Evolutionary conservation across 2,888 invertebrate genomes (phyloP), one percentile per base, ranked within the genome.

Genomic region (Sipha maydis): DNA sequence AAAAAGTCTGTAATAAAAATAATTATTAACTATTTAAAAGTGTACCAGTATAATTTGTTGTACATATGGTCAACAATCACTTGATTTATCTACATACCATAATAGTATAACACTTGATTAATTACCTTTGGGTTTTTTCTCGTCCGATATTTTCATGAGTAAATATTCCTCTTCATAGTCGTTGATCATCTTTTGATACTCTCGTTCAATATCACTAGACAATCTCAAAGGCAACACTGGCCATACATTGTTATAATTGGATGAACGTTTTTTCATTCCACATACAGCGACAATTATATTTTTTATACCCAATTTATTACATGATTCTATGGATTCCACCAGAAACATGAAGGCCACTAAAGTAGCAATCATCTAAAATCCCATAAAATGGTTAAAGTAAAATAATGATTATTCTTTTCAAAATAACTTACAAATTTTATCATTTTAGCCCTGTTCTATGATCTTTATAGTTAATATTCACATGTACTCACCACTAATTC

Each of bases 61-160:
- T 48, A 48, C 14, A 14, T 14, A 14, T 48, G 14, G 14, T 48
- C 48, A 48, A 8, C 11, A 48, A 7, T 48, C 14, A 48, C 14
- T 48, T 48, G 14, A 48, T 48, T 48, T 14, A 14, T 48, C 3
- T 11, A 48, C 48, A 48, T 14, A 14, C 48, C 14, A 48, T 48
- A 48, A 48, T 48, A 48, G 2, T 14, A 48, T 2, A 48, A 48
- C 14, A 48, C 69, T 69, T 28, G 1, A 80, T 71, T 75, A 14
- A 28, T 75, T 85, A 85, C 85, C 85, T 85, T 48, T 77, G 21
- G 48, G 31, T 67, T 77, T 85, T 34, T 31, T 67, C 14, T 67
- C 38, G 4, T 77, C 31, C 14, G 25, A 31, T 67, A 34, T 79
- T 54, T 56, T 56, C 3, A 67, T 17, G 14, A 73, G 56, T 7